Percentiles rank a stretch among this genome's conserved stretches.
Conservation (phyloP, 2,888 invertebrate genomes). For the Parnassius orleans region DNA sequence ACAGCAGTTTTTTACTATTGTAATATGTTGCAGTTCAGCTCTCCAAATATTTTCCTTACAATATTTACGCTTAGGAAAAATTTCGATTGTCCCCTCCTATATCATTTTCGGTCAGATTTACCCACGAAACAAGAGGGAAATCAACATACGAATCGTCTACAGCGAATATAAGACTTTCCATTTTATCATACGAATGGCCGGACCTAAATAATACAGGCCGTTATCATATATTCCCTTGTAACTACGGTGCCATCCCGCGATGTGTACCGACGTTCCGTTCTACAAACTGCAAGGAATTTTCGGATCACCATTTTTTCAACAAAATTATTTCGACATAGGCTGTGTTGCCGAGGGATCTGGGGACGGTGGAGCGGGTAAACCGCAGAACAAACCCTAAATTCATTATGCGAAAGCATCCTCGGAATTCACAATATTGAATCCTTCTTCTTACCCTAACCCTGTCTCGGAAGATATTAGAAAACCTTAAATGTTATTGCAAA, state of each 20-base stretch:
- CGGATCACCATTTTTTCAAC: conserved; percentile 32
- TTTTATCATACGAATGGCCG: conserved; percentile 78
- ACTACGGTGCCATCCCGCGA: conserved; percentile 59
- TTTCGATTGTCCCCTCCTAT: conserved; percentile 49
- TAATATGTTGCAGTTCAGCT: conserved; percentile 15
- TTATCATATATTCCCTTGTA: conserved; percentile 66
- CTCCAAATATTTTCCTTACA: conserved; percentile 34
- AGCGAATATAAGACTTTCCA: conserved; percentile 72
- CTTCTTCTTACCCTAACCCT: conserved; percentile 41
- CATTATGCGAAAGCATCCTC: conserved; percentile 75
- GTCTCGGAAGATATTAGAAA: conserved; percentile 54
- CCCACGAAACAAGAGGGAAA: conserved; percentile 73
- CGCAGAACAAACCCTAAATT: conserved; percentile 78
- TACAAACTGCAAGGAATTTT: neutral
- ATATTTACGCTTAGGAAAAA: conserved; percentile 55
- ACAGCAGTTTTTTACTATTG: no score
- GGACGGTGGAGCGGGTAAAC: conserved; percentile 67
- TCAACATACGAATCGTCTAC: conserved; percentile 78
- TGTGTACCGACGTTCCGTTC: conserved; percentile 32
- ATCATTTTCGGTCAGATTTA: conserved; percentile 74
- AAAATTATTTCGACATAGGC: conserved; percentile 42
- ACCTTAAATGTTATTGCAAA: conserved; percentile 50
- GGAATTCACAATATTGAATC: conserved; percentile 81
- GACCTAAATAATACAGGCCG: conserved; percentile 71
- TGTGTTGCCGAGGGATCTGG: conserved; percentile 38